Evolutionary conservation across 2,888 invertebrate species (phyloP).

Genomic region (Xylota segnis): DNA sequence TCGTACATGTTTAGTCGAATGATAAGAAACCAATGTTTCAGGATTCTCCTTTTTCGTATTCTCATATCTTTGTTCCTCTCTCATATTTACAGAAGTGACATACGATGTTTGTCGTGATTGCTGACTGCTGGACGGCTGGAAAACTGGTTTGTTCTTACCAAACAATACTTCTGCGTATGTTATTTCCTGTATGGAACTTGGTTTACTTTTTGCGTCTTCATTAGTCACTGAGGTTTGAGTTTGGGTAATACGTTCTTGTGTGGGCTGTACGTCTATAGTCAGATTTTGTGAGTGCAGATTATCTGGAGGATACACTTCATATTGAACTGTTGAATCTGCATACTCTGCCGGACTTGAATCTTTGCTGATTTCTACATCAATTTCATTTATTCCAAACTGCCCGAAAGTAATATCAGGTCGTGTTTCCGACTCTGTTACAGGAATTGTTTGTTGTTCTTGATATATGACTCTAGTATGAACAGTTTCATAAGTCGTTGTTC

Average conservation of each 20-base stretch:
- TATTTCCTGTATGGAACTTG: constrained; percentile 50
- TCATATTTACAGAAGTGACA: constrained; percentile 77
- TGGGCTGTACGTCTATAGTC: constrained; percentile 53
- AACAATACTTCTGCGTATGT: constrained; percentile 83
- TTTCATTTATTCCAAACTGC: constrained; percentile 82
- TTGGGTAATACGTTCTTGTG: constrained; percentile 36
- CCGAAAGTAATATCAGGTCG: constrained; percentile 83
- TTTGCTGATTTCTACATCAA: constrained; percentile 80
- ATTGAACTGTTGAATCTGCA: neutral
- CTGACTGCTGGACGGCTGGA: constrained; percentile 87
- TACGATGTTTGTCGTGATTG: constrained; percentile 77
- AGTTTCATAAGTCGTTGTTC: constrained; percentile 14
- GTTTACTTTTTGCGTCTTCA: constrained; percentile 36
- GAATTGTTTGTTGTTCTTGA: constrained; percentile 28
- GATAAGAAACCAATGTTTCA: constrained; percentile 45
- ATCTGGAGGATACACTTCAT: constrained; percentile 1
- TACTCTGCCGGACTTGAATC: constrained; percentile 54
- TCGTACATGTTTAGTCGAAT: constrained; percentile 69
- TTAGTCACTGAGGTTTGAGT: constrained; percentile 42
- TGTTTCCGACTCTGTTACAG: constrained; percentile 78
- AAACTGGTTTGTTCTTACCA: constrained; percentile 80
- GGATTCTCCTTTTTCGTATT: constrained; percentile 78
- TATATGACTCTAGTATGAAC: neutral
- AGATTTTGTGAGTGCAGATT: constrained; percentile 4
- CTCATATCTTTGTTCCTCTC: constrained; percentile 69